Base-by-base conservation (phyloP, 2,113 vertebrate species). In the Hypomesus transpacificus region DNA sequence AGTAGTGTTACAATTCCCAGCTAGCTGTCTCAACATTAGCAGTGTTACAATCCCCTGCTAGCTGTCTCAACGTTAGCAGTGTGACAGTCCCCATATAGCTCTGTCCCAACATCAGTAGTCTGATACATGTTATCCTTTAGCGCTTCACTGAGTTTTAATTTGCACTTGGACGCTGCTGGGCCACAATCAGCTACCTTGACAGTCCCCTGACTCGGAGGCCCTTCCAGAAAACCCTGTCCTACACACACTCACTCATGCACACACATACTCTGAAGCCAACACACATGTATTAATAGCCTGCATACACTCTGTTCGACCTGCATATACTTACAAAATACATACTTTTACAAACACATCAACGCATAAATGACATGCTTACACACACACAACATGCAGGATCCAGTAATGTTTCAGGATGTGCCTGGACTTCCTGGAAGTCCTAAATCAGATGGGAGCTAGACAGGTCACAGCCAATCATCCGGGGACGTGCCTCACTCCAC, bases 141-240 rank as follows among this genome's bases (percentile, higher is more conserved):
- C 65, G 70, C 78, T 70, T 78, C 68, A 69, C 50, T 78, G 74
- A 68, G n/a, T 71, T 83, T 83, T 81, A 74, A 83, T 80, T 78
- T 73, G 67, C 64, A 66, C 57, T 60, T n/a, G 20, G 60, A 17
- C 66, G 63, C 67, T 66, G 59, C 63, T 22, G 26, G 53, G 17
- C 68, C 66, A 20, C 70, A 62, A 52, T 61, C 63, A 46, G 59
- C 31, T 39, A 64, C 69, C 28, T 39, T 72, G 11, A 60, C 60
- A 64, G 31, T 68, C 34, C 50, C 68, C 53, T 24, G 61, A 73
- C 34, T 76, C 57, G 57, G 66, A 74, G 71, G 26, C 63, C 34
- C 60, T 34, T 54, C 39, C 52, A 72, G 31, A 28, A 34, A 67
- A 18, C 65, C 18, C 57, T 59, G 54, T 20, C n/a, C 34, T 14